Conservation (phyloP, 2,888 invertebrate genomes). For the Ligdia adustata region DNA sequence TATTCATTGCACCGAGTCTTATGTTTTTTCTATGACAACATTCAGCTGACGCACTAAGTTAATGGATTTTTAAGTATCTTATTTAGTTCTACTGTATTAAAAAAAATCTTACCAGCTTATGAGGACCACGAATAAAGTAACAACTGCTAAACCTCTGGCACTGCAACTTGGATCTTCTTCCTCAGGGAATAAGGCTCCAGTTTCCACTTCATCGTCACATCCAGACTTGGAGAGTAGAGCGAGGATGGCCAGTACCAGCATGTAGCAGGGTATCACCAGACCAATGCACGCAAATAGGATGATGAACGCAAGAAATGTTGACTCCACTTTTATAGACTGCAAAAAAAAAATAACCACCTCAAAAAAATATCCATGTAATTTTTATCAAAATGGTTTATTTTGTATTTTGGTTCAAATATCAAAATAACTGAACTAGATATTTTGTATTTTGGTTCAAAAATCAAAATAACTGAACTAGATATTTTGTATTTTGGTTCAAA, state of each 20-base stretch:
- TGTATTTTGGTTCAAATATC: too few species aligned
- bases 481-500: too few species aligned
- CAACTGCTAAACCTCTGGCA: constrained; percentile 63
- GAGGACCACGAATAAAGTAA: constrained; percentile 67
- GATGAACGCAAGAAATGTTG: constrained; percentile 86
- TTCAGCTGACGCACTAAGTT: too few species aligned
- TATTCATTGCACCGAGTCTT: too few species aligned
- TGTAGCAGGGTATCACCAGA: constrained; percentile 85
- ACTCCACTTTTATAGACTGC: constrained; percentile 89
- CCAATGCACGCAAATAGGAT: constrained; percentile 86
- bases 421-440: too few species aligned
- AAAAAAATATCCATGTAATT: too few species aligned
- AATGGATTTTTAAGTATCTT: too few species aligned
- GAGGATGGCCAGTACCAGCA: constrained; percentile 80
- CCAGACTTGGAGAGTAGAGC: constrained; percentile 72
- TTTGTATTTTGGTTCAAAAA: too few species aligned
- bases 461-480: too few species aligned
- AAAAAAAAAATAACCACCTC: constrained; percentile 9
- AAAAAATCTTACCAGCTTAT: constrained; percentile 69
- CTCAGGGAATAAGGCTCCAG: constrained; percentile 69
- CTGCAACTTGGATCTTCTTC: constrained; percentile 65
- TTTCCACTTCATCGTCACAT: constrained; percentile 68
- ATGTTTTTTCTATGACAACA: too few species aligned
- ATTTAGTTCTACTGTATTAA: background rate
- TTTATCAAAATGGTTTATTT: too few species aligned